Evolutionary conservation across 2,888 invertebrate genomes (phyloP).

Genomic region (Metacarcinus magister): DNA sequence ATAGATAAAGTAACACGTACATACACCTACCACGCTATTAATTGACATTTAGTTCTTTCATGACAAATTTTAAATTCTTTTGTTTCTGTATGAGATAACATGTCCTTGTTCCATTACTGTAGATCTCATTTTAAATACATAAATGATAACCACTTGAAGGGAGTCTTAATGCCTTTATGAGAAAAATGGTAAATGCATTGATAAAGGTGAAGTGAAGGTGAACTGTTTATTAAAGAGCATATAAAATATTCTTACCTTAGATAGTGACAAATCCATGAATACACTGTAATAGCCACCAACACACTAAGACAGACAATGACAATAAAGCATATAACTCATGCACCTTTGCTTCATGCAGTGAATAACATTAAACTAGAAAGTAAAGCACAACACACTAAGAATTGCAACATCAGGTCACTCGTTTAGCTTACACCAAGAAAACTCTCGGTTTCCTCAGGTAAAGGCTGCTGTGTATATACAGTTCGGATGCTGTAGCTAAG

Average conservation of each 20-base stretch:
- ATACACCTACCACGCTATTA: background rate
- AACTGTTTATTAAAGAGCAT: slow-evolving; percentile 46
- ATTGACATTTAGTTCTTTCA: background rate
- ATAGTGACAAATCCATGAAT: slow-evolving; percentile 27
- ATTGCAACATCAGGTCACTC: background rate
- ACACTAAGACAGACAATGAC: slow-evolving; percentile 7
- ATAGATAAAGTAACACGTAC: background rate
- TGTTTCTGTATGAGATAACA: background rate
- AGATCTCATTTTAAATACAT: no score
- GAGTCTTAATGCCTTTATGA: background rate
- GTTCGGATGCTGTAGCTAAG: background rate
- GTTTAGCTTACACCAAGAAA: slow-evolving; percentile 72
- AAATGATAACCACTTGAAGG: background rate
- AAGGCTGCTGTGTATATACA: slow-evolving; percentile 69
- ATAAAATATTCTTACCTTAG: background rate
- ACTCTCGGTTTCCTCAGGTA: slow-evolving; percentile 67
- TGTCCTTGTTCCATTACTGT: background rate
- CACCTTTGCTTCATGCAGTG: slow-evolving; percentile 65
- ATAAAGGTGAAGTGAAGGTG: background rate
- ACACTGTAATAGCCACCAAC: background rate
- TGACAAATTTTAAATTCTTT: background rate
- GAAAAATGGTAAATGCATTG: background rate
- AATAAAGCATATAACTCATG: slow-evolving; percentile 70
- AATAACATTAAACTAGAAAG: slow-evolving; percentile 9
- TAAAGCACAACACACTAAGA: background rate